These are phyloP conservation scores for Tineola bisselliella DNA, from an alignment of 2,888 invertebrate genomes.

Conservation along the genomic window DNA sequence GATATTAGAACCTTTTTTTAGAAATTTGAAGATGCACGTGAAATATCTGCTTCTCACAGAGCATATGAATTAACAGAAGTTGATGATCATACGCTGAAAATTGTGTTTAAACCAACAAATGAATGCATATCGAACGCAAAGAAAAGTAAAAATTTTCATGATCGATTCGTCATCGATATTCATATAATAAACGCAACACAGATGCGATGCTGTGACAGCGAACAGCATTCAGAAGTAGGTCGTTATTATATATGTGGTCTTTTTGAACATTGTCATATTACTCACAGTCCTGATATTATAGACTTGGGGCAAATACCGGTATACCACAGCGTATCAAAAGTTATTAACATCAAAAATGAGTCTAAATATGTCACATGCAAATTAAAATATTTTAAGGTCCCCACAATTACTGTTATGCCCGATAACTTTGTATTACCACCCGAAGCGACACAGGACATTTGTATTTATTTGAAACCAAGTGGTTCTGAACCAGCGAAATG, in stretches of 20 bases:
- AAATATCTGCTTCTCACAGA: conserved; percentile 54
- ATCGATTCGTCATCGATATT: conserved; percentile 50
- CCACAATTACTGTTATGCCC: conserved; percentile 50
- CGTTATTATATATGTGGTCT: conserved; percentile 68
- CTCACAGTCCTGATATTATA: conserved; percentile 52
- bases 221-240: conserved; percentile 52
- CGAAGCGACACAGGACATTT: conserved; percentile 33
- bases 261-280: conserved; percentile 55
- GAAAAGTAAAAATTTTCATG: conserved; percentile 29
- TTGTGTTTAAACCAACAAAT: conserved; percentile 43
- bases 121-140: conserved; percentile 49
- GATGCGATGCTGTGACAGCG: conserved; percentile 41
- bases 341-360: conserved; percentile 50
- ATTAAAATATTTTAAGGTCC: conserved; percentile 41
- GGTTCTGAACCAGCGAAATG: conserved; percentile 31
- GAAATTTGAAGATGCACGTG: conserved; percentile 50
- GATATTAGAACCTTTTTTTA: conserved; percentile 22
- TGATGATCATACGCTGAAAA: conserved; percentile 31
- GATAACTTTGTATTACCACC: conserved; percentile 39
- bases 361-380: conserved; percentile 44
- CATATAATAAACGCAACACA: conserved; percentile 47
- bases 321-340: conserved; percentile 35
- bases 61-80: conserved; percentile 35
- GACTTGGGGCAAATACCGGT: conserved; percentile 52
- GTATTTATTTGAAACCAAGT: conserved; percentile 38